Percentiles rank a stretch among this genome's conserved stretches.
Conservation (phyloP, 2,888 invertebrate genomes). For the Eupithecia insigniata region DNA sequence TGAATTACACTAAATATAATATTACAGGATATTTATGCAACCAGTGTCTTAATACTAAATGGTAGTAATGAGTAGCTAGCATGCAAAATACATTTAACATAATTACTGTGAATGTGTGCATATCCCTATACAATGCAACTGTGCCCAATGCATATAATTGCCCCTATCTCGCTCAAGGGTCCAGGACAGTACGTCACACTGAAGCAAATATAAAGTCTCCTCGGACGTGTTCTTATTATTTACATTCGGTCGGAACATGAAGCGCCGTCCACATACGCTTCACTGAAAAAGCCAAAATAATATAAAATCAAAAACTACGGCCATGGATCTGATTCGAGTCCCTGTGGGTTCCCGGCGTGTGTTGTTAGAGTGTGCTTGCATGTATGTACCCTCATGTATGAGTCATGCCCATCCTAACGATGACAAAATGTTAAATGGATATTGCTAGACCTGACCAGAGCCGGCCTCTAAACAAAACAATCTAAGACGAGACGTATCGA, state of each 20-base stretch:
- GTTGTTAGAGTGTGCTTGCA: conserved; percentile 61
- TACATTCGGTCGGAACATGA: conserved; percentile 73
- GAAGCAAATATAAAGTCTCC: conserved; percentile 77
- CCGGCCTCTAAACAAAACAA: conserved; percentile 55
- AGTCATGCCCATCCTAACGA: conserved; percentile 62
- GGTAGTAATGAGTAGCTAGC: conserved; percentile 52
- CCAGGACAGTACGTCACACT: conserved; percentile 81
- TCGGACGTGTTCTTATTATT: conserved; percentile 66
- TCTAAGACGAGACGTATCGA: conserved; percentile 51
- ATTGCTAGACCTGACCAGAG: conserved; percentile 56
- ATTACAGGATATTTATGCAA: conserved; percentile 18
- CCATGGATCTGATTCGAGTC: conserved; percentile 56
- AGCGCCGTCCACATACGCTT: conserved; percentile 76
- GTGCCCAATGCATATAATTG: conserved; percentile 79
- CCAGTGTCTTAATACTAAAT: conserved; percentile 43
- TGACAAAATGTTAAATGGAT: conserved; percentile 65
- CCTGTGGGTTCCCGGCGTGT: conserved; percentile 49
- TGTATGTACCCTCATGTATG: conserved; percentile 57
- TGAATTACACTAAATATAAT: conserved; percentile 1
- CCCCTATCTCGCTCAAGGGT: conserved; percentile 66
- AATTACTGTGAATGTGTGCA: conserved; percentile 71
- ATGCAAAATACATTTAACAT: conserved; percentile 60
- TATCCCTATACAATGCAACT: conserved; percentile 82
- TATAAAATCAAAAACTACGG: conserved; percentile 61
- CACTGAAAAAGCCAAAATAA: conserved; percentile 74